Conservation (phyloP, 1,140 invertebrate species). For the Scaptomyza montana region DNA sequence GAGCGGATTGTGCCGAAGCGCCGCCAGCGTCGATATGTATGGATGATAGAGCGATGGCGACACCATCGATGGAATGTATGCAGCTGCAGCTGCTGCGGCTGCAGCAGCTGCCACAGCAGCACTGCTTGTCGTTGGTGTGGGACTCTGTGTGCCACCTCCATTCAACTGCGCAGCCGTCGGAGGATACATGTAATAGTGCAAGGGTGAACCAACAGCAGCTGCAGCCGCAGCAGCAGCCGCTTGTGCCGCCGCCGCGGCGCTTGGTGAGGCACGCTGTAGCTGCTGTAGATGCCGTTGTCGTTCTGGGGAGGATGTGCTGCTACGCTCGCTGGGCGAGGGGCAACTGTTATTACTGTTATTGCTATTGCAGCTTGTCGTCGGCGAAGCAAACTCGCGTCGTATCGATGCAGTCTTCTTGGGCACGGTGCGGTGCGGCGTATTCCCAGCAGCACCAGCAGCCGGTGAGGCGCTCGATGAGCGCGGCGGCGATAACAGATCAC, state of each 20-base stretch:
- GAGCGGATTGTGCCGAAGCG: slow-evolving; percentile 82
- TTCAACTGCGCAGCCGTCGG: slow-evolving; percentile 49
- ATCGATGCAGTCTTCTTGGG: slow-evolving; percentile 84
- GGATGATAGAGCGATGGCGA: slow-evolving; percentile 77
- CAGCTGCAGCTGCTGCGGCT: slow-evolving; percentile 67
- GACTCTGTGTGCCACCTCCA: slow-evolving; percentile 49
- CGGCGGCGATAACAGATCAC: slow-evolving; percentile 60
- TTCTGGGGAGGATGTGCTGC: slow-evolving; percentile 62
- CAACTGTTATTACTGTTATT: slow-evolving; percentile 50
- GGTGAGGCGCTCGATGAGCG: slow-evolving; percentile 67
- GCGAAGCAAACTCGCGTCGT: slow-evolving; percentile 82
- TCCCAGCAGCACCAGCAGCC: slow-evolving; percentile 26
- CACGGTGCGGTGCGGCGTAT: slow-evolving; percentile 76
- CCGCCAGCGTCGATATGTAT: slow-evolving; percentile 83
- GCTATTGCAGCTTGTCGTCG: slow-evolving; percentile 63
- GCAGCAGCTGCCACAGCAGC: slow-evolving; percentile 59
- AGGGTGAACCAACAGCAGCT: slow-evolving; percentile 51
- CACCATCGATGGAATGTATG: slow-evolving; percentile 79
- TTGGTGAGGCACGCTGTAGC: slow-evolving; percentile 63
- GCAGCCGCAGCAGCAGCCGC: slow-evolving; percentile 25
- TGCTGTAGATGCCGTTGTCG: slow-evolving; percentile 56
- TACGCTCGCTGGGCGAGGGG: slow-evolving; percentile 68
- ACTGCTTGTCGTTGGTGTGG: slow-evolving; percentile 46
- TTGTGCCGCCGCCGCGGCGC: slow-evolving; percentile 9
- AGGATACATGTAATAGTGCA: slow-evolving; percentile 81